Evolutionary conservation across 2,888 invertebrate species (phyloP).

Genomic region (Colostygia pectinataria): DNA sequence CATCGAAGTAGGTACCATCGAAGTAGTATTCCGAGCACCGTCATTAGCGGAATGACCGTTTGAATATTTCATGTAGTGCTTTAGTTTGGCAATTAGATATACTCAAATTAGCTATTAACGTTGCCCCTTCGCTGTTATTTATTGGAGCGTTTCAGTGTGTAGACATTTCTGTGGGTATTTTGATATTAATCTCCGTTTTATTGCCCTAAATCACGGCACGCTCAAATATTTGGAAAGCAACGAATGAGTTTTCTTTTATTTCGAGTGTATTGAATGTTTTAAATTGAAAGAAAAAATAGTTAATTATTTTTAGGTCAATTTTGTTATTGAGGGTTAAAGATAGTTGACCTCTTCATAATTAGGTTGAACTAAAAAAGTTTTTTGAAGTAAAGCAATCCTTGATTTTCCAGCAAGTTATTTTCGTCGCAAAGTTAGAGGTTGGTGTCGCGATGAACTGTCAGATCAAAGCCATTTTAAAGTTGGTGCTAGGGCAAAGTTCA

Average conservation of each 20-base stretch:
- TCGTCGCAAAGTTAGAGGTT: background rate
- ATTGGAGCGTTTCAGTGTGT: slow-evolving; percentile 27
- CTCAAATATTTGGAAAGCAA: slow-evolving; percentile 19
- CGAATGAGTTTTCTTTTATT: slow-evolving; percentile 15
- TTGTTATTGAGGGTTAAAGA: background rate
- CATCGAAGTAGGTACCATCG: slow-evolving; percentile 11
- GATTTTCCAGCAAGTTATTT: background rate
- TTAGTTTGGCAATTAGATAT: slow-evolving; percentile 39
- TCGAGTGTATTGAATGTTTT: slow-evolving; percentile 7
- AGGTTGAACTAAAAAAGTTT: background rate
- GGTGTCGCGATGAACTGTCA: background rate
- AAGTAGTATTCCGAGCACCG: slow-evolving; percentile 17
- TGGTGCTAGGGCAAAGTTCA: slow-evolving; percentile 15
- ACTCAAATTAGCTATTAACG: slow-evolving; percentile 35
- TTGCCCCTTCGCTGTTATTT: slow-evolving; percentile 33
- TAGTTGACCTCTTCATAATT: background rate
- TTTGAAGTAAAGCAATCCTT: background rate
- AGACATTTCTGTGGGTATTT: slow-evolving; percentile 35
- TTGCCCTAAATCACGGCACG: slow-evolving; percentile 33
- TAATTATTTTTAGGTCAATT: background rate
- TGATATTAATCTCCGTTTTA: slow-evolving; percentile 38
- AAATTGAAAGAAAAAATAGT: background rate
- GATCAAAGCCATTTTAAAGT: slow-evolving; percentile 12
- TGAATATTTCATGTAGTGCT: slow-evolving; percentile 37
- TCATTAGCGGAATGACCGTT: slow-evolving; percentile 31